phyloP scores from a whole-genome alignment of 23 tunicate species.

The Ascidia mentula region DNA sequence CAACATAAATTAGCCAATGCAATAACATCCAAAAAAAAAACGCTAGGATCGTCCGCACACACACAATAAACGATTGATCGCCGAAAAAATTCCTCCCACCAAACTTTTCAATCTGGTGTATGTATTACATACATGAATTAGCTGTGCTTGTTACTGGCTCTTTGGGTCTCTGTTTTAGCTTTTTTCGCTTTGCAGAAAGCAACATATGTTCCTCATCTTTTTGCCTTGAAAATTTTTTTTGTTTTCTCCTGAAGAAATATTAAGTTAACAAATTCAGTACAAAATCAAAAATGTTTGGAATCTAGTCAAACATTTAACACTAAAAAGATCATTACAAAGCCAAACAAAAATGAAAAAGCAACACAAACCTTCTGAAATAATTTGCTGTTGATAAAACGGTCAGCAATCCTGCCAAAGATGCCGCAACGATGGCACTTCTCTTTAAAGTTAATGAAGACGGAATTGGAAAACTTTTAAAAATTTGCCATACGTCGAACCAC shows the following conservation, averaged over 20 bases:
- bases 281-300: not conserved
- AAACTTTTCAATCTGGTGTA: too few relatives aligned
- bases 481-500: not conserved
- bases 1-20: too few relatives aligned
- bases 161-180: not conserved
- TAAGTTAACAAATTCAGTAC: not conserved
- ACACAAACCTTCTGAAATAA: conserved; percentile 1
- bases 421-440: not conserved
- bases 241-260: not conserved
- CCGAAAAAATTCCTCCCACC: too few relatives aligned
- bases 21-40: too few relatives aligned
- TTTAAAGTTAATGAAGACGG: not conserved
- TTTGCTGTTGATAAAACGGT: not conserved
- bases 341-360: too few relatives aligned
- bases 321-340: too few relatives aligned
- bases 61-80: too few relatives aligned
- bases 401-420: not conserved
- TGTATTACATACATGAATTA: not conserved
- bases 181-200: not conserved
- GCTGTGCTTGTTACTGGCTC: not conserved
- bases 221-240: not conserved
- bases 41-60: too few relatives aligned
- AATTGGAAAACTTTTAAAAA: not conserved
- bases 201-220: not conserved
- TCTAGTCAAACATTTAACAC: too few relatives aligned